phyloP scores from a whole-genome alignment of 2,797 vertebrate species.

The Helicolenus hilgendorfi region DNA sequence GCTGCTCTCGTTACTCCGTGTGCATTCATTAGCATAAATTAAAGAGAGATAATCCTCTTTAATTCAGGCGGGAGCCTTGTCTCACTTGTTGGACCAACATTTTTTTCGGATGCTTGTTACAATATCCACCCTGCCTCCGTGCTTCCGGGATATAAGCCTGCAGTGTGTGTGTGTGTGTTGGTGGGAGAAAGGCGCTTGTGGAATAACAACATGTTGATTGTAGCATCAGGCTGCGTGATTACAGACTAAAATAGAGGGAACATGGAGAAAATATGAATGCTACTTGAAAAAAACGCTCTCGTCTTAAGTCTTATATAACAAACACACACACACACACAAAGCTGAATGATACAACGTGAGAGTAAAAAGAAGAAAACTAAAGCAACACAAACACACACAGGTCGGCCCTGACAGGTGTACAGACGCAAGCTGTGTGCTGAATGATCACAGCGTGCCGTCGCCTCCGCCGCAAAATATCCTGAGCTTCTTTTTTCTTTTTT shows the following conservation, averaged over 20 bases:
- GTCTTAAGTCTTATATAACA: background rate
- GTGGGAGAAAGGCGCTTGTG: background rate
- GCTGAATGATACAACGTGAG: background rate
- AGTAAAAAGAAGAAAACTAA: conserved; percentile 1
- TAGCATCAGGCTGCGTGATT: background rate
- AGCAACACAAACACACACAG: background rate
- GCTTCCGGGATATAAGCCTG: conserved; percentile 40
- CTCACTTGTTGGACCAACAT: conserved; percentile 85
- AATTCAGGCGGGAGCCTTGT: conserved; percentile 80
- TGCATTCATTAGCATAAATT: conserved; percentile 89
- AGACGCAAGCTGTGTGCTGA: background rate
- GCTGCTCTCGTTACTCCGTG: conserved; percentile 72
- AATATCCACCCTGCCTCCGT: conserved; percentile 60
- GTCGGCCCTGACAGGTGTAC: conserved; percentile 20
- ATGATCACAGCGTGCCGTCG: background rate
- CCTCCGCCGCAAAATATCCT: conserved; percentile 15
- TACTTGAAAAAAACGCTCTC: background rate
- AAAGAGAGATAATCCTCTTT: conserved; percentile 82
- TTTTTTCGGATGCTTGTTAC: conserved; percentile 71
- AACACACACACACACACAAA: background rate
- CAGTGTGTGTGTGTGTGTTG: conserved; percentile 13
- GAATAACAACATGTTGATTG: conserved; percentile 32
- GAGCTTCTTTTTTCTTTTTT: conserved; percentile 8
- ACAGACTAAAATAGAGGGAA: conserved; percentile 23
- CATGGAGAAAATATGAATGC: background rate